These are phyloP conservation scores for Drosophila anomelani DNA, from an alignment of 2,888 invertebrate genomes.

Conservation along the genomic window DNA sequence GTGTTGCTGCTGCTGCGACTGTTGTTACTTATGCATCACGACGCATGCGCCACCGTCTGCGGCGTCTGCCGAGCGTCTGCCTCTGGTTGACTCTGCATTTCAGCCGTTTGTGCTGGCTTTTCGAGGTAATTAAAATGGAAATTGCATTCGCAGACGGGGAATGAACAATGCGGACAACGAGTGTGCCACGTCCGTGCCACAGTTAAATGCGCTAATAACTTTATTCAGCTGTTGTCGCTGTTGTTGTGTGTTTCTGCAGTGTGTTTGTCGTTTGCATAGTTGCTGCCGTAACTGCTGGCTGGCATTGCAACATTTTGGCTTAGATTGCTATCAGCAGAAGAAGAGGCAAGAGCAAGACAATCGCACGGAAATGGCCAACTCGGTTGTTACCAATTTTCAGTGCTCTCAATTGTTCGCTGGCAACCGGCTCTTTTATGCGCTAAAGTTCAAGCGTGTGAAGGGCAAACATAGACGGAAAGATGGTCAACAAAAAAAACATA, in stretches of 20 bases:
- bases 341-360: constrained; percentile 56
- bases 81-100: constrained; percentile 39
- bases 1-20: constrained; percentile 8
- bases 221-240: constrained; percentile 69
- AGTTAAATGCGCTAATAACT: constrained; percentile 81
- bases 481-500: constrained; percentile 57
- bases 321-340: constrained; percentile 65
- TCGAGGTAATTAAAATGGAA: constrained; percentile 78
- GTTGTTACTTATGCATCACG: constrained; percentile 38
- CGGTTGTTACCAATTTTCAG: constrained; percentile 64
- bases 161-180: constrained; percentile 24
- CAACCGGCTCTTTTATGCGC: constrained; percentile 31
- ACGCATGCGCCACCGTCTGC: constrained; percentile 73
- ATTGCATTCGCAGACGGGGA: constrained; percentile 71
- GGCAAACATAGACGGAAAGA: constrained; percentile 54
- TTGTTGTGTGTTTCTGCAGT: constrained; percentile 24
- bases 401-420: constrained; percentile 31
- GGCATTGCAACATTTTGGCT: constrained; percentile 72
- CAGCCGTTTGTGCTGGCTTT: constrained; percentile 56
- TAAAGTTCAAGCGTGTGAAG: constrained; percentile 74
- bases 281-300: constrained; percentile 40
- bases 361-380: constrained; percentile 78
- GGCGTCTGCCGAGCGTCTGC: constrained; percentile 67
- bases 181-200: constrained; percentile 64
- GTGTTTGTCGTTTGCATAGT: constrained; percentile 40